Evolutionary conservation across 2,113 vertebrate genomes (phyloP), one percentile per base, ranked within the genome.

Genomic region (Micronycteris hirsuta): DNA sequence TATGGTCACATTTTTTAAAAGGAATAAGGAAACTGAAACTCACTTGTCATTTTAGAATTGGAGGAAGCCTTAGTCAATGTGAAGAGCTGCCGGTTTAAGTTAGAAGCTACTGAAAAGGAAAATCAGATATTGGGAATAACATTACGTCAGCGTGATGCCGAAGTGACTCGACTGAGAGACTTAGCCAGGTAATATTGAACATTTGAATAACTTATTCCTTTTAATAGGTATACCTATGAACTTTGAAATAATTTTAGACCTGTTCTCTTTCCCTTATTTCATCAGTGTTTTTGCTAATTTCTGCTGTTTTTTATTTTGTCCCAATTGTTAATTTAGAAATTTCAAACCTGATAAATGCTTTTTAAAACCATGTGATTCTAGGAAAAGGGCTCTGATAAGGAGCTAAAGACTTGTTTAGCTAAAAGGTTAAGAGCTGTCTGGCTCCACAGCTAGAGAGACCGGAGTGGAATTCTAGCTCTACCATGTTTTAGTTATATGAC

Each of bases 91-190:
- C 98, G 95, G 86, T 98, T 98, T 96, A 98, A 98, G 58, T 97
- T 99, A 90, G 98, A 99, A 97, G 97, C 98, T 49, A 96, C 98
- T 8, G 99, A 99, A 95, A 98, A 98, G 82, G 99, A 99, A 97
- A 99, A 98, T 77, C 97, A 97, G n/a, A 98, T 99, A 96, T 91
- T 99, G 97, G 98, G 96, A 36, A 98, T 98, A 77, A 98, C 99
- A 0, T 96, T 99, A 74, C 98, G 98, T 93, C 99, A 99, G 96
- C 98, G 98, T 82, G 99, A 99, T 96, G 98, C 99, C 16, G 99
- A 99, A 98, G 98, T 99, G 20, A 97, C 85, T 91, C 97, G 98
- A 61, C 98, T 99, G 36, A 98, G 98, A 89, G 98, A 98, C 20
- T 96, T 99, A 33, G 99, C 98, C 77, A 98, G 99, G 99, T 99